These are phyloP conservation scores for Rafetus swinhoei DNA, from an alignment of 2,113 vertebrate genomes.

Conservation along the genomic window DNA sequence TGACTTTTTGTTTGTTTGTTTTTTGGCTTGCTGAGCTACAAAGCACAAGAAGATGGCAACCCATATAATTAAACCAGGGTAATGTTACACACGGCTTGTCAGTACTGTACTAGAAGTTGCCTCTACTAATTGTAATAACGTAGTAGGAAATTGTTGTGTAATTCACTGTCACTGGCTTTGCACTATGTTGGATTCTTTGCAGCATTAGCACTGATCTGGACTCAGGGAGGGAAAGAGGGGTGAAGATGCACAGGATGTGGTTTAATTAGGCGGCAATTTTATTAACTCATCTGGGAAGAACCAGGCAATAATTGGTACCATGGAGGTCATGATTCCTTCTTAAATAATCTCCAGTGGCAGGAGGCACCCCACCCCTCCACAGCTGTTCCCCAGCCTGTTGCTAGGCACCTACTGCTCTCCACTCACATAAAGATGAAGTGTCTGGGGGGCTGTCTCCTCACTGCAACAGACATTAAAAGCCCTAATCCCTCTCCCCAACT, in stretches of 20 bases:
- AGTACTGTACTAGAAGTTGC: background rate
- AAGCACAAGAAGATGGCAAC: accelerated
- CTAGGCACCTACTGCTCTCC: background rate
- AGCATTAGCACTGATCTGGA: background rate
- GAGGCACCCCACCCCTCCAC: background rate
- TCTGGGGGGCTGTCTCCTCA: background rate
- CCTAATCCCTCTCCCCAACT: background rate
- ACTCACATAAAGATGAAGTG: background rate
- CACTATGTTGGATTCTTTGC: accelerated
- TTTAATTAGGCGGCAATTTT: background rate
- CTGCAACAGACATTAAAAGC: too few relatives aligned
- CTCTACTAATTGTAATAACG: accelerated
- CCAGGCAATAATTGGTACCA: background rate
- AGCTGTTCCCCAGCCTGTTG: background rate
- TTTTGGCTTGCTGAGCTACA: background rate
- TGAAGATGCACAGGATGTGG: background rate
- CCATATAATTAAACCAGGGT: background rate
- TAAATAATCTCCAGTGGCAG: background rate
- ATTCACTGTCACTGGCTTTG: background rate
- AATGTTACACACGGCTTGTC: background rate
- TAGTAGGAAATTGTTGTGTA: background rate
- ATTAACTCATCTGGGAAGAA: background rate
- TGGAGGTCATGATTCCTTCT: background rate
- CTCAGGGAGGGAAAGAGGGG: background rate
- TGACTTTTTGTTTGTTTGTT: accelerated